phyloP scores from a whole-genome alignment of 2,113 vertebrate species.

The Garra rufa region DNA sequence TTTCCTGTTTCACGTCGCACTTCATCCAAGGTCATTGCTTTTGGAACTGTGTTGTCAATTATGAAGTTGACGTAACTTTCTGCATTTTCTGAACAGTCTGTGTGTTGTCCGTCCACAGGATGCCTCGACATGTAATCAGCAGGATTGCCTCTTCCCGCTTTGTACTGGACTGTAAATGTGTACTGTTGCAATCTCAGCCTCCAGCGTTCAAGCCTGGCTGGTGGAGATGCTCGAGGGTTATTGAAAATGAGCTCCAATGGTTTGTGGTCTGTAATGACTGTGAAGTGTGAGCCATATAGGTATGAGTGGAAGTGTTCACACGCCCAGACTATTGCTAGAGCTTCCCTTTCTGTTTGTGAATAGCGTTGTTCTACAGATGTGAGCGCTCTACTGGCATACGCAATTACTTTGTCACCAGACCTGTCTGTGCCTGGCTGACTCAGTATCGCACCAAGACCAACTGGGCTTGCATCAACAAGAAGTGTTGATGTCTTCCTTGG shows the following conservation, averaged over 20 bases:
- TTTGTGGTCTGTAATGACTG: neutral
- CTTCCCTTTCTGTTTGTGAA: slow-evolving; percentile 13
- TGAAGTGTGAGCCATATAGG: slow-evolving; percentile 18
- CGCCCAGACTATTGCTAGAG: too few species aligned
- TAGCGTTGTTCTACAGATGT: neutral
- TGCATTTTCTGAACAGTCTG: neutral
- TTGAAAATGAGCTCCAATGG: neutral
- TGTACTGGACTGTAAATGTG: neutral
- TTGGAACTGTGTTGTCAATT: slow-evolving; percentile 7
- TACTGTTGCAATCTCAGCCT: neutral
- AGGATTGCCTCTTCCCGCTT: neutral
- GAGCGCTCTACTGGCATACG: slow-evolving; percentile 20
- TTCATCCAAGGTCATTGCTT: neutral
- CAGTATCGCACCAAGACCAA: slow-evolving; percentile 11
- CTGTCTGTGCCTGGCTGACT: neutral
- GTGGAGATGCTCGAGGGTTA: neutral
- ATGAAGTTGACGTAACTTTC: neutral
- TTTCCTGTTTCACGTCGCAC: neutral
- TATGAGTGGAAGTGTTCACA: too few species aligned
- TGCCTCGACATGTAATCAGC: neutral
- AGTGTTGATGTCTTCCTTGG: neutral
- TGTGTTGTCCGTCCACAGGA: neutral
- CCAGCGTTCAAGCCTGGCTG: neutral
- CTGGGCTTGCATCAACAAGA: neutral
- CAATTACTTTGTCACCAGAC: neutral